Base-by-base conservation (phyloP, 2,888 invertebrate species). In the Eupithecia exiguata region DNA sequence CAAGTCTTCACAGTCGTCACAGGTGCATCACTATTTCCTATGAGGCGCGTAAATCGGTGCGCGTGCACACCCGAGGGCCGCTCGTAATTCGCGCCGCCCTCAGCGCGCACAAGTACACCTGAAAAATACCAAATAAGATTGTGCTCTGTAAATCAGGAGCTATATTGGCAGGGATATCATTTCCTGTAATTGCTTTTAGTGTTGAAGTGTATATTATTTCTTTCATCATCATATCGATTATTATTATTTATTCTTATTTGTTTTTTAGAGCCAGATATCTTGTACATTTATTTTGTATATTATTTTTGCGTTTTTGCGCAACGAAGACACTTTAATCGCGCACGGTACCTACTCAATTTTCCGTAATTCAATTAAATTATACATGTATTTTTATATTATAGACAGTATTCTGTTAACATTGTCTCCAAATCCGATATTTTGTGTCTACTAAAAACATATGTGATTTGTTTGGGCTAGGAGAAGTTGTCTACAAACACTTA, bases 21-120 rank as follows among this genome's bases (percentile, higher is more conserved):
- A 35, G 46, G n/a, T 14, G 49, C 73, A 84, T 80, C 89, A 80
- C 89, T 89, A 84, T 53, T 71, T 68, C 16, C 82, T 89, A 86
- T 88, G 88, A 87, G 86, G 90, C 92, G 93, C 94, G 94, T 93
- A 94, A 94, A 94, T 94, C 92, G 92, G 87, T 87, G 90, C 93
- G 93, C 94, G 94, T 94, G 93, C 89, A 89, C 91, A 90, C 92
- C 92, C 91, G 88, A 87, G 85, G 84, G 88, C 81, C 79, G 85
- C 86, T 91, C 91, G 91, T 92, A 92, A 92, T 92, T 92, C 92
- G 92, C 90, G 89, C 89, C 88, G 85, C 87, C 75, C 71, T 65
- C 71, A 72, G 46, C 58, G 68, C 68, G 74, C 74, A 43, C 75
- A 77, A 78, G 77, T 88, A 76, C 63, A 43, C 9, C 70, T 71